phyloP scores from a whole-genome alignment of 37 sponge, comb jelly and placozoan species.

The Aphrocallistes beatrix region DNA sequence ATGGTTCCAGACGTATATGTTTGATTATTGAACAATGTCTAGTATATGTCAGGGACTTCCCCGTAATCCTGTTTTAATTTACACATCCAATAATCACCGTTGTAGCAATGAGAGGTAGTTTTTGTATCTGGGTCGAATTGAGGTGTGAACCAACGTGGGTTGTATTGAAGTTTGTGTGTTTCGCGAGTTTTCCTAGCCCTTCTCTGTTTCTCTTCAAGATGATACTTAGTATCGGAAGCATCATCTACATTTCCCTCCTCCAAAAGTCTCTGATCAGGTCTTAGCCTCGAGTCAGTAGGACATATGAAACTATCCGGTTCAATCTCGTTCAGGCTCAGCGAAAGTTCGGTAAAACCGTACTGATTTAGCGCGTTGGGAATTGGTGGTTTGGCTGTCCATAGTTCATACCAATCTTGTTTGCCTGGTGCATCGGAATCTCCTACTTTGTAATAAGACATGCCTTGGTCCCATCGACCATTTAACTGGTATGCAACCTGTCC shows the following conservation, averaged over 20 bases:
- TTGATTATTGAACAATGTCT: too few relatives aligned
- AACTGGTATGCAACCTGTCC: conserved; percentile 38
- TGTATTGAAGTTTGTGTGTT: not conserved
- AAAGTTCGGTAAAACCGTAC: conserved; percentile 79
- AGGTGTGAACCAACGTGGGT: conserved; percentile 43
- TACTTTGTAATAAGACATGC: conserved; percentile 27
- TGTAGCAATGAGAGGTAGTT: conserved; percentile 40
- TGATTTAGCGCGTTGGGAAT: conserved; percentile 48
- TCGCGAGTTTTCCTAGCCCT: conserved; percentile 45
- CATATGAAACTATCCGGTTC: conserved; percentile 40
- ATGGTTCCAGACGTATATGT: too few relatives aligned
- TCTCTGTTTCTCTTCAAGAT: conserved; percentile 93
- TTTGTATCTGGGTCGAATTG: conserved; percentile 57
- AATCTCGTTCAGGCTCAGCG: conserved; percentile 68
- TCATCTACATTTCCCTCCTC: conserved; percentile 73
- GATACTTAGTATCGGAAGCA: conserved; percentile 58
- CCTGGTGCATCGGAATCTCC: not conserved
- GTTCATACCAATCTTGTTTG: conserved; percentile 28
- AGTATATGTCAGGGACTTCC: conserved; percentile 60
- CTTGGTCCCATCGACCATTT: conserved; percentile 69
- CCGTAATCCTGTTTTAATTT: conserved; percentile 49
- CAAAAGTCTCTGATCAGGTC: conserved; percentile 77
- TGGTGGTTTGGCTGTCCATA: conserved; percentile 43
- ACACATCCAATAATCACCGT: conserved; percentile 66
- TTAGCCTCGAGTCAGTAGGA: conserved; percentile 70